These are phyloP conservation scores for Ophion slaviceki DNA, from an alignment of 2,888 invertebrate species.

Conservation along the genomic window DNA sequence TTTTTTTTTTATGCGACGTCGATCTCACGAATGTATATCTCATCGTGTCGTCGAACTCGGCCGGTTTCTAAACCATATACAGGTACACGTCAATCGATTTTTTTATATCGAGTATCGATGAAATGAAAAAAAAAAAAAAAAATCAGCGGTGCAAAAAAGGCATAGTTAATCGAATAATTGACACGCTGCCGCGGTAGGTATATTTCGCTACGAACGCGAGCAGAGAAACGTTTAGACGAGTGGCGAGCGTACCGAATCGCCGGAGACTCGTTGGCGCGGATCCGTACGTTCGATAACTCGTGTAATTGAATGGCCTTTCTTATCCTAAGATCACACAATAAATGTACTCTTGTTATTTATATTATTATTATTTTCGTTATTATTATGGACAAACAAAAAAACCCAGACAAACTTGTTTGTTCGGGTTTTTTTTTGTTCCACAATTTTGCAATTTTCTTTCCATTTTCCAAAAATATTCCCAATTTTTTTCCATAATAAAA, in stretches of 20 bases:
- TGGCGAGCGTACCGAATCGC: constrained; percentile 69
- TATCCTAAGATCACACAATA: too few relatives aligned
- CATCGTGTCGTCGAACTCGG: constrained; percentile 36
- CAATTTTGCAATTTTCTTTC: too few relatives aligned
- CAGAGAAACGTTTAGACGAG: constrained; percentile 51
- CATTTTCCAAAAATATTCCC: too few relatives aligned
- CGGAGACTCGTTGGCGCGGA: constrained; percentile 43
- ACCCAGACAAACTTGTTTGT: too few relatives aligned
- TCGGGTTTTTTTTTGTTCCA: too few relatives aligned
- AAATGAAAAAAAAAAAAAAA: constrained; percentile 27
- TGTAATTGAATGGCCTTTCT: too few relatives aligned
- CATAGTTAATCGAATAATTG: constrained; percentile 77
- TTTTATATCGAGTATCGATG: constrained; percentile 19
- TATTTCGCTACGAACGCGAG: constrained; percentile 58
- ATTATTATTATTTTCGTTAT: neutral
- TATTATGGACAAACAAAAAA: neutral
- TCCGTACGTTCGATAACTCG: constrained; percentile 4
- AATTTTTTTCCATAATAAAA: too few relatives aligned
- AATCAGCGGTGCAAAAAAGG: constrained; percentile 46
- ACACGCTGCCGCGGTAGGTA: constrained; percentile 73
- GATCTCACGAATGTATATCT: constrained; percentile 13
- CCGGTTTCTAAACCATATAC: constrained; percentile 20
- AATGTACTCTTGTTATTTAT: neutral
- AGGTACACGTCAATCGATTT: constrained; percentile 5
- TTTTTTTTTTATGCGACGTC: constrained; percentile 27